A percentile compares a stretch with the other conserved stretches of the same genome.
phyloP scores from a whole-genome alignment of 2,797 vertebrate genomes.

The Lerista edwardsae region DNA sequence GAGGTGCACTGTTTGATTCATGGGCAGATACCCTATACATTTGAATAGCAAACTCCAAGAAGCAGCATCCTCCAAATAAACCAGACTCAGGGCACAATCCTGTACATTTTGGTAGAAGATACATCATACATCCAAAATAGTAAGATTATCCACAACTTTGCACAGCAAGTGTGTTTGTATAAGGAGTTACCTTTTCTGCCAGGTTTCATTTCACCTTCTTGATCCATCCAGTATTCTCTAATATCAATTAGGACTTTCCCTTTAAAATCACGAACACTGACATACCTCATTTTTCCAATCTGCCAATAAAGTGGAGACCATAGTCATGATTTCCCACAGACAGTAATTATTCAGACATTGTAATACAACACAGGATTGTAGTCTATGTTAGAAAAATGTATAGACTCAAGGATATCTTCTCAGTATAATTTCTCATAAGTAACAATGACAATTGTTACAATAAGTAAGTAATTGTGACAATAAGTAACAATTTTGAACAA shows the following conservation, averaged over 20 bases:
- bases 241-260: constrained; percentile 95
- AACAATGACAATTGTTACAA: constrained; percentile 41
- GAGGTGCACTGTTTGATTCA: neutral
- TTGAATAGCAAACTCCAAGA: neutral
- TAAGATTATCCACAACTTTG: neutral
- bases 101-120: neutral
- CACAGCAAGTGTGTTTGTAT: neutral
- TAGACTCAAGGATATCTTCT: constrained; percentile 40
- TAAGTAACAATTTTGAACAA: too few species aligned
- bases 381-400: constrained; percentile 59
- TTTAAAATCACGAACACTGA: constrained; percentile 96
- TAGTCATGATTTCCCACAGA: constrained; percentile 39
- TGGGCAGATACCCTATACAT: neutral
- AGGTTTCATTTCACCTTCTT: constrained; percentile 96
- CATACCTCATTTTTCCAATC: constrained; percentile 98
- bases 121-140: neutral
- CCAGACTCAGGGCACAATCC: too few species aligned
- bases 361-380: neutral
- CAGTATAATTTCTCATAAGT: constrained; percentile 38
- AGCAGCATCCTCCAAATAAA: neutral
- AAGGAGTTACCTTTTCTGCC: constrained; percentile 89
- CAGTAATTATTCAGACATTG: constrained; percentile 20
- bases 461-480: too few species aligned
- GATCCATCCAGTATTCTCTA: constrained; percentile 96
- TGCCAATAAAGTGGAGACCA: constrained; percentile 68